phyloP scores from a whole-genome alignment of 2,797 vertebrate genomes.

The Arnoldichthys spilopterus region DNA sequence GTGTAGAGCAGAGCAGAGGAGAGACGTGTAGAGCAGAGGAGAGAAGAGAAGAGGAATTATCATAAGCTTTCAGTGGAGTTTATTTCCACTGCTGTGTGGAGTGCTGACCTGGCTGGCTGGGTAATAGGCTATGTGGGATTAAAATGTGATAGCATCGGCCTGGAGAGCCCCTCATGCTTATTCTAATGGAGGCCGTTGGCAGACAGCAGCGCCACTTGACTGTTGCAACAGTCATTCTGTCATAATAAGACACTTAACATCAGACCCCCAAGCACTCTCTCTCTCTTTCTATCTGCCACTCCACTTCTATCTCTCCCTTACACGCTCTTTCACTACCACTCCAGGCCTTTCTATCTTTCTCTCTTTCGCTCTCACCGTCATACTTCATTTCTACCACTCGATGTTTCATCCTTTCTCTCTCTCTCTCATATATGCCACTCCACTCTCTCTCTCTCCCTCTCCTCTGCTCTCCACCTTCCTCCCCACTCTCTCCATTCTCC shows the following conservation, averaged over 20 bases:
- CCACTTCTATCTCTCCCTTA: constrained; percentile 43
- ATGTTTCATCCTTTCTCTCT: constrained; percentile 23
- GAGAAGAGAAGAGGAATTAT: constrained; percentile 58
- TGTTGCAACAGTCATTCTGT: constrained; percentile 63
- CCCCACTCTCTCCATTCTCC: constrained; percentile 24
- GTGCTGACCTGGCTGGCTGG: constrained; percentile 78
- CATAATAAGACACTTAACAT: constrained; percentile 66
- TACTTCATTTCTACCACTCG: constrained; percentile 35
- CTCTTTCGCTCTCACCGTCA: neutral
- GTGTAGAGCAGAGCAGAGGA: constrained; percentile 33
- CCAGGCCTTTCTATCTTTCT: constrained; percentile 32
- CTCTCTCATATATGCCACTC: constrained; percentile 14
- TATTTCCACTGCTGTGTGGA: constrained; percentile 75
- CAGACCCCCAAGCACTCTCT: constrained; percentile 40
- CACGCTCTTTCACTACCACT: constrained; percentile 42
- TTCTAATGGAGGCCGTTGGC: constrained; percentile 82
- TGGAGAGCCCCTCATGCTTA: constrained; percentile 80
- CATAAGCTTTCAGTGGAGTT: constrained; percentile 66
- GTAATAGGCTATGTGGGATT: constrained; percentile 79
- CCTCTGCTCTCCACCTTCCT: constrained; percentile 17
- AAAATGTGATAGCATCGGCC: constrained; percentile 79
- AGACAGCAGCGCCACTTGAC: constrained; percentile 73
- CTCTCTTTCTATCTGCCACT: constrained; percentile 51
- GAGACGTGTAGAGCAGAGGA: constrained; percentile 5
- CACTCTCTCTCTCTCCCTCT: constrained; percentile 25